Evolutionary conservation across 2,113 vertebrate genomes (phyloP).

Genomic region (Gila orcuttii): DNA sequence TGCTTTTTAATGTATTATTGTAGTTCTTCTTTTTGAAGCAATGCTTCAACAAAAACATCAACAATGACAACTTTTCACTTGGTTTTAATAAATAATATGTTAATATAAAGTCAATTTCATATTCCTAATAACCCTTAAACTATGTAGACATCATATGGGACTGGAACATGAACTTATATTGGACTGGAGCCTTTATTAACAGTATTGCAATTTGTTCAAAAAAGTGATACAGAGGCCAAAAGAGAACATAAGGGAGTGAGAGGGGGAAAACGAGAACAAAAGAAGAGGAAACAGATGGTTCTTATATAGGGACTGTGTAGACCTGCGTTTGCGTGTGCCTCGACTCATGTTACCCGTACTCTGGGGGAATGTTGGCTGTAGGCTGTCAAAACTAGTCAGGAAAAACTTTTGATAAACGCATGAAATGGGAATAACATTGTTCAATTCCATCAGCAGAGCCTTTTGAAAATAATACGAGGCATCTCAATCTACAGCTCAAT

Average conservation of each 20-base stretch:
- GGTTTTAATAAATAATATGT: neutral
- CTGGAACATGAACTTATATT: neutral
- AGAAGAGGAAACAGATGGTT: constrained; percentile 68
- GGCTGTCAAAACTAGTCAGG: constrained; percentile 52
- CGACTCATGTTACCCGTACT: constrained; percentile 55
- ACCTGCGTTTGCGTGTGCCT: constrained; percentile 42
- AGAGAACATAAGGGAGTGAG: constrained; percentile 5
- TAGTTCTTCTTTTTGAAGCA: neutral
- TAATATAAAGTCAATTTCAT: neutral
- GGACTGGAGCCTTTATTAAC: neutral
- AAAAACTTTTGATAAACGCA: constrained; percentile 30
- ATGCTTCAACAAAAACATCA: neutral
- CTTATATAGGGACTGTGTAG: constrained; percentile 61
- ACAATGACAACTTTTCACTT: neutral
- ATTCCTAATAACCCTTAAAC: neutral
- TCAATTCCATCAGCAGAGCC: neutral
- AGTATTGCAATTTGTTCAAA: constrained; percentile 59
- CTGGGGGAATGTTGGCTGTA: constrained; percentile 39
- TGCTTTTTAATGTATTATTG: neutral
- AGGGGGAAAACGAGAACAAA: constrained; percentile 48
- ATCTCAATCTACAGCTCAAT: neutral
- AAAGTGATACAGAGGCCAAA: constrained; percentile 7
- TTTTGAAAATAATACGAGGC: neutral
- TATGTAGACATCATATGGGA: neutral
- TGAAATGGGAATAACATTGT: constrained; percentile 40